phyloP scores from a whole-genome alignment of 1,140 invertebrate genomes.

The Andricus grossulariae region DNA sequence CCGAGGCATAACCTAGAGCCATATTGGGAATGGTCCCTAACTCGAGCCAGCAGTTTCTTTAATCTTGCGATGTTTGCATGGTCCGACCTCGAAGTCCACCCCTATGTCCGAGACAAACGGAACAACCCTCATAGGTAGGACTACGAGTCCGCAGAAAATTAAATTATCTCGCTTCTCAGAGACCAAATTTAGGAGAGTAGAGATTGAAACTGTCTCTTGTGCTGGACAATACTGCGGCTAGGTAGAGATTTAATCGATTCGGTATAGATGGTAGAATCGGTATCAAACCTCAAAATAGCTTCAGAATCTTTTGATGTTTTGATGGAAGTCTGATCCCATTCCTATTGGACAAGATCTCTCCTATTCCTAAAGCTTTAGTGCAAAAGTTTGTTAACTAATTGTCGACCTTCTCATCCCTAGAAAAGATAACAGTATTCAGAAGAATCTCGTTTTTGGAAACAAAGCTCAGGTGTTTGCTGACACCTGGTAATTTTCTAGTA shows the following conservation, averaged over 20 bases:
- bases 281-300: slow-evolving; percentile 46
- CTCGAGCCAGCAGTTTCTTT: slow-evolving; percentile 66
- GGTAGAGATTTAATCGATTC: too few relatives aligned
- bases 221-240: too few relatives aligned
- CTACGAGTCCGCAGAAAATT: slow-evolving; percentile 59
- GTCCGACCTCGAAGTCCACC: slow-evolving; percentile 46
- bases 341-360: background rate
- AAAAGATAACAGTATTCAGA: background rate
- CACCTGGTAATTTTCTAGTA: background rate
- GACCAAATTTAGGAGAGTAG: slow-evolving; percentile 24
- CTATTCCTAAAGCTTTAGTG: background rate
- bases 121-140: slow-evolving; percentile 55
- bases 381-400: too few relatives aligned
- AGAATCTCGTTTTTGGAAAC: background rate
- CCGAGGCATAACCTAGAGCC: slow-evolving; percentile 47
- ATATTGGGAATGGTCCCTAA: slow-evolving; percentile 50
- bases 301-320: slow-evolving; percentile 20
- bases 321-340: background rate
- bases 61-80: slow-evolving; percentile 75
- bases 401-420: too few relatives aligned
- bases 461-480: background rate
- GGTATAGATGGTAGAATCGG: background rate
- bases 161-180: slow-evolving; percentile 61
- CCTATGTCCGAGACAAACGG: slow-evolving; percentile 57
- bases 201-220: too few relatives aligned